These are phyloP conservation scores for Invenusta paracnida DNA, from an alignment of 2,888 invertebrate species.

Conservation along the genomic window DNA sequence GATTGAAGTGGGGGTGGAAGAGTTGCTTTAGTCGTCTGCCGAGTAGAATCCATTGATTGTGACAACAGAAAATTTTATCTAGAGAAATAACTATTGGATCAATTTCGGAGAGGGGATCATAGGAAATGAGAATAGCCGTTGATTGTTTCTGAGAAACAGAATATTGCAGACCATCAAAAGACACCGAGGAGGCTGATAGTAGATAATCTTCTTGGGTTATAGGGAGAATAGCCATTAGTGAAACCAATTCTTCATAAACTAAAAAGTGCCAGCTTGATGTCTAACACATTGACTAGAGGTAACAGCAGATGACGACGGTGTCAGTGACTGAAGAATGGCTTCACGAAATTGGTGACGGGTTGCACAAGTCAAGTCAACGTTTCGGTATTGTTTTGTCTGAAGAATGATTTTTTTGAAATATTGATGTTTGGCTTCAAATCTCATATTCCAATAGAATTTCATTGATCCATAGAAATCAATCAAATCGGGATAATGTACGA, in stretches of 20 bases:
- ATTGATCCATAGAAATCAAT: conserved; percentile 46
- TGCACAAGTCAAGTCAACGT: conserved; percentile 37
- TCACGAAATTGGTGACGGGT: not conserved
- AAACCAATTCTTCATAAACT: not conserved
- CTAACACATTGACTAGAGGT: conserved; percentile 1
- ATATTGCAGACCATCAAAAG: not conserved
- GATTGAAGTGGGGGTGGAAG: conserved; percentile 16
- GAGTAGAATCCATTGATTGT: not conserved
- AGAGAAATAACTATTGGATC: not conserved
- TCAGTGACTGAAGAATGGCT: not conserved
- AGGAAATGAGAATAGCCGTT: not conserved
- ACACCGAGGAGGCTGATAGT: not conserved
- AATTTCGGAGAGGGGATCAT: not conserved
- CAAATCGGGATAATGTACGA: conserved; percentile 45
- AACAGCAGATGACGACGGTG: not conserved
- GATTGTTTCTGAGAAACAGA: not conserved
- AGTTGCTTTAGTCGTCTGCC: not conserved
- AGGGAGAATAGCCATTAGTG: not conserved
- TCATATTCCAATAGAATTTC: conserved; percentile 46
- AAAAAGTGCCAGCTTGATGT: conserved; percentile 3
- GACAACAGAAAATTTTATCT: not conserved
- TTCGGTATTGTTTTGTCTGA: conserved; percentile 45
- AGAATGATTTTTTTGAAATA: conserved; percentile 46
- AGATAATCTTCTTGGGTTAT: not conserved
- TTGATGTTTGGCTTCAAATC: conserved; percentile 47